A percentile compares a stretch with the other conserved stretches of the same genome.
phyloP scores from a whole-genome alignment of 1,140 invertebrate genomes.

The Bathynomus jamesi region DNA sequence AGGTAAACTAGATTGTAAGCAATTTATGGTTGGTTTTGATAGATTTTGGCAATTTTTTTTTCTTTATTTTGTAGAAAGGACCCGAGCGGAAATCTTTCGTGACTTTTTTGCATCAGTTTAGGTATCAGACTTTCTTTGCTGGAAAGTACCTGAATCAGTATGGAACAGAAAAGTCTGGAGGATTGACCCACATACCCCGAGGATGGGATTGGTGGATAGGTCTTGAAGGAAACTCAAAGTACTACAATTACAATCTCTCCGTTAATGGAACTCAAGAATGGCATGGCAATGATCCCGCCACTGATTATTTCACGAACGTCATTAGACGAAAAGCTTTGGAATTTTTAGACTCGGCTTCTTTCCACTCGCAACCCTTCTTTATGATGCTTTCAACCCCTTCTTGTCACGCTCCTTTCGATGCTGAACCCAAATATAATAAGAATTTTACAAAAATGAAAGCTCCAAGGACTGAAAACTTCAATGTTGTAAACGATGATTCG shows the following conservation, averaged over 20 bases:
- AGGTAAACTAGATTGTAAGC: too few relatives aligned
- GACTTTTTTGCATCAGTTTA: conserved; percentile 52
- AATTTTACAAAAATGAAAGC: conserved; percentile 54
- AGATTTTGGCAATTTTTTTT: neutral
- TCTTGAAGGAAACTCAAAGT: conserved; percentile 72
- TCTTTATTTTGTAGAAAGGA: conserved; percentile 35
- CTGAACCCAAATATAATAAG: conserved; percentile 60
- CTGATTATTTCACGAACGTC: conserved; percentile 75
- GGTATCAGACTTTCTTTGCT: conserved; percentile 71
- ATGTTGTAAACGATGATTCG: conserved; percentile 52
- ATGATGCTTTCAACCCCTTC: conserved; percentile 77
- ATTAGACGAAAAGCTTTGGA: conserved; percentile 59
- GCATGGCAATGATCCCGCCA: conserved; percentile 50
- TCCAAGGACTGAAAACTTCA: conserved; percentile 65
- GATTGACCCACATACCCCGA: conserved; percentile 57
- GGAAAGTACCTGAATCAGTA: conserved; percentile 84
- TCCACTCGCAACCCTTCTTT: conserved; percentile 55
- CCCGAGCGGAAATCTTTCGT: conserved; percentile 61
- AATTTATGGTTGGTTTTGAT: too few relatives aligned
- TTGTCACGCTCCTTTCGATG: conserved; percentile 72
- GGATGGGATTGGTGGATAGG: conserved; percentile 78
- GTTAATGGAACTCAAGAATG: conserved; percentile 60
- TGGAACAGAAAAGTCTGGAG: conserved; percentile 51
- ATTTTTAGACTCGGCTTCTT: conserved; percentile 48
- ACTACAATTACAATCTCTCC: conserved; percentile 81